phyloP scores from a whole-genome alignment of 2,113 vertebrate species.

The Macheiramphus alcinus region DNA sequence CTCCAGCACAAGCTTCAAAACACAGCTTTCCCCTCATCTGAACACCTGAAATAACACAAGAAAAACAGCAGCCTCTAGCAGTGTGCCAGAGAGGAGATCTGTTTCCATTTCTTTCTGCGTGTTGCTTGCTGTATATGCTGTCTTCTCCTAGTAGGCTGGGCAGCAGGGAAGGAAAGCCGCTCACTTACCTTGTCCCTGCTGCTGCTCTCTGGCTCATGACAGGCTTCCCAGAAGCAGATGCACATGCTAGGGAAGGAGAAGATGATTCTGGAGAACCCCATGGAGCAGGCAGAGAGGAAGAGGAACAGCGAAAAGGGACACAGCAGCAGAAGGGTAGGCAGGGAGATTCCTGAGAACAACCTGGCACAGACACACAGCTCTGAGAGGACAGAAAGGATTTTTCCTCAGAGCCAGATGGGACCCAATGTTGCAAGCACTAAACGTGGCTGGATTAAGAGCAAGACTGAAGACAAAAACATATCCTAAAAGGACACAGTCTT shows the following conservation, averaged over 20 bases:
- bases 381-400: not conserved
- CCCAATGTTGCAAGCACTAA: not conserved
- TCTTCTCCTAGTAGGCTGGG: not conserved
- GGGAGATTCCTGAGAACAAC: not conserved
- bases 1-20: not conserved
- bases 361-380: not conserved
- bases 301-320: not conserved
- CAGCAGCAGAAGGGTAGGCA: not conserved
- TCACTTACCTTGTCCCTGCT: not conserved
- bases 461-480: not conserved
- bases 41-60: not conserved
- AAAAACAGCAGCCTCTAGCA: not conserved
- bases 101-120: not conserved
- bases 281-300: not conserved
- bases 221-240: not conserved
- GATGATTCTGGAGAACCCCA: not conserved
- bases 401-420: not conserved
- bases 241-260: not conserved
- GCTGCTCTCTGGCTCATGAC: not conserved
- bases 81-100: not conserved
- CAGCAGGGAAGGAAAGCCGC: not conserved
- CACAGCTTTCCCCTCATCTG: not conserved
- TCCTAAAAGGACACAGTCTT: not conserved
- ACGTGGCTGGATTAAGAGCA: not conserved
- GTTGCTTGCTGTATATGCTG: not conserved